Percentiles rank a stretch among this genome's conserved stretches.
phyloP scores from a whole-genome alignment of 2,888 invertebrate genomes.

The Phragmatobia fuliginosa region DNA sequence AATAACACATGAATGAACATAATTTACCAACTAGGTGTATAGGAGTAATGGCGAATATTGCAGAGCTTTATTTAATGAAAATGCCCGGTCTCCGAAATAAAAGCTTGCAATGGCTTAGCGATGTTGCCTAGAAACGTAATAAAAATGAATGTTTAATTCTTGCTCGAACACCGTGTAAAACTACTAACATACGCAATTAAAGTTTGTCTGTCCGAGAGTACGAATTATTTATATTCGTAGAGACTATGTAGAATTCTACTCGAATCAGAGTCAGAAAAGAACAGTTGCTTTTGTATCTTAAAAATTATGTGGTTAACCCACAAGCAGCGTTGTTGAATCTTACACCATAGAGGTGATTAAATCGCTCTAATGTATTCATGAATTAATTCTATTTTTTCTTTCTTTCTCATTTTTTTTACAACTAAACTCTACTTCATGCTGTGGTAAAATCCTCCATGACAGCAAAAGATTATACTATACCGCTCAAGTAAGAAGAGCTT shows the following conservation, averaged over 20 bases:
- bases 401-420: no score
- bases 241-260: not conserved
- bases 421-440: no score
- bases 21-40: slow-evolving; percentile 30
- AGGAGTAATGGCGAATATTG: slow-evolving; percentile 33
- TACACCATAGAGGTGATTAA: not conserved
- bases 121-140: slow-evolving; percentile 55
- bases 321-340: not conserved
- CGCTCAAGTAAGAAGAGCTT: not conserved
- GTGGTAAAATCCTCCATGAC: not conserved
- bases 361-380: not conserved
- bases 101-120: slow-evolving; percentile 38
- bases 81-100: slow-evolving; percentile 46
- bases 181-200: slow-evolving; percentile 18
- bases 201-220: slow-evolving; percentile 23
- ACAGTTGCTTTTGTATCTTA: not conserved
- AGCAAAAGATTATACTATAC: no score
- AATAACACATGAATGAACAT: not conserved
- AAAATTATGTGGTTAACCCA: not conserved
- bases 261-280: not conserved
- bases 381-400: no score
- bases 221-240: not conserved
- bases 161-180: slow-evolving; percentile 50
- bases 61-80: slow-evolving; percentile 48
- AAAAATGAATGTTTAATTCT: slow-evolving; percentile 65